Percentiles rank a stretch among this genome's conserved stretches.
These are phyloP conservation scores for Dryocosmus kuriphilus DNA, from an alignment of 2,888 invertebrate species.

Conservation along the genomic window DNA sequence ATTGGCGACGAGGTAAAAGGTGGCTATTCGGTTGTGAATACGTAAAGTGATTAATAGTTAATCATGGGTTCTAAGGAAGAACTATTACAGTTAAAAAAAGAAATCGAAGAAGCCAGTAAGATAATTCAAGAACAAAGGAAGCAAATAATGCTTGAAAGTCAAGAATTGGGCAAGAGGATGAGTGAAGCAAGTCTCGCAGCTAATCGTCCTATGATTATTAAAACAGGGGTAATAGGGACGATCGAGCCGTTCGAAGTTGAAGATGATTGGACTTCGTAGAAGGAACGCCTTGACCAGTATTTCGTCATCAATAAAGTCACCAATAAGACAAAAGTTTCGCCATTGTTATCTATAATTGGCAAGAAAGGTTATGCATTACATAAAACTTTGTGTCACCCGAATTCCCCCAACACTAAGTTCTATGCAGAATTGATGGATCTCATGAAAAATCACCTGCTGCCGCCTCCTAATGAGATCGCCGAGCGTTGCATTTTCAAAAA, in stretches of 20 bases:
- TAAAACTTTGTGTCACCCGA: not conserved
- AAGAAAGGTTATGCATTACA: conserved; percentile 5
- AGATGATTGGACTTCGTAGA: conserved; percentile 1
- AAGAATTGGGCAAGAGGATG: too few relatives aligned
- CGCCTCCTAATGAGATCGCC: conserved; percentile 2
- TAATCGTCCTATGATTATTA: not conserved
- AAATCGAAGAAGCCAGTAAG: too few relatives aligned
- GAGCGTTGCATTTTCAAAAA: conserved; percentile 15
- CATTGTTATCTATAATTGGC: not conserved
- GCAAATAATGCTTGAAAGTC: too few relatives aligned
- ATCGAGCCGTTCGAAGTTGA: not conserved
- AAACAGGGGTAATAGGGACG: not conserved
- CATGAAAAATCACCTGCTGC: conserved; percentile 17
- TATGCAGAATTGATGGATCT: not conserved
- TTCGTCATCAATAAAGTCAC: not conserved
- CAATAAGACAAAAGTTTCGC: not conserved
- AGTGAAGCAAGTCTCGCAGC: too few relatives aligned
- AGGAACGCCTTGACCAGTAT: conserved; percentile 11
- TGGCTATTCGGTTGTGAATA: too few relatives aligned
- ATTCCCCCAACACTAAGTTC: not conserved
- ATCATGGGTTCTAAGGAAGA: too few relatives aligned
- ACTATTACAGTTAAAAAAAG: too few relatives aligned
- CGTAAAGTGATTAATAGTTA: too few relatives aligned
- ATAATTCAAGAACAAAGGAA: too few relatives aligned
- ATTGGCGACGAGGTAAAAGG: too few relatives aligned